These are phyloP conservation scores for Lasioglossum villosulum DNA, from an alignment of 2,888 invertebrate genomes.

Conservation along the genomic window DNA sequence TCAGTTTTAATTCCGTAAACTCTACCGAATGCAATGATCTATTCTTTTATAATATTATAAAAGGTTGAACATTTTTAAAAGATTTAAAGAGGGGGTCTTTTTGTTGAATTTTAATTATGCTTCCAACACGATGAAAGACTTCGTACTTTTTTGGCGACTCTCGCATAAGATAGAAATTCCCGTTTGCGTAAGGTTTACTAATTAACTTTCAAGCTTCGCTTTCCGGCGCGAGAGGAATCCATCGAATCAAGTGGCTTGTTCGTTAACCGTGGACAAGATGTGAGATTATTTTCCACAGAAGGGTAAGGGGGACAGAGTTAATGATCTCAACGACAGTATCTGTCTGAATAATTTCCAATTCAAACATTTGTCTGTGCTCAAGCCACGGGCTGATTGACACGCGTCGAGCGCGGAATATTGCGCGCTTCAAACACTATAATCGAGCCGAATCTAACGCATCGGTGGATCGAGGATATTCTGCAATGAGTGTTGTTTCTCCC, in stretches of 20 bases:
- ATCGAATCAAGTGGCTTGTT: neutral
- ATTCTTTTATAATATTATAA: neutral
- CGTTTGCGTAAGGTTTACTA: neutral
- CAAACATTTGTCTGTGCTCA: conserved; percentile 48
- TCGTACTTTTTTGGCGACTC: neutral
- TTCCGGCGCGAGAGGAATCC: neutral
- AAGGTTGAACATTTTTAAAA: neutral
- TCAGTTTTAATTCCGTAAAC: neutral
- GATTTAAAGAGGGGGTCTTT: neutral
- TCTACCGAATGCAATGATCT: neutral
- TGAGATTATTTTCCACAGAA: neutral
- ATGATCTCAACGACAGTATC: conserved; percentile 19
- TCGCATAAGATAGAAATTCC: neutral
- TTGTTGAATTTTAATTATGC: neutral
- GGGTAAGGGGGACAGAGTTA: conserved; percentile 2
- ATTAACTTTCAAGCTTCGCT: neutral
- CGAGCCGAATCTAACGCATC: conserved; percentile 50
- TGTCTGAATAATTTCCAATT: conserved; percentile 44
- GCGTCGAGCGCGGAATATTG: conserved; percentile 47
- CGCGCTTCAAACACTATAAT: conserved; percentile 50
- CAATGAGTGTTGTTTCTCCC: conserved; percentile 50
- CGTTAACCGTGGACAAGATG: neutral
- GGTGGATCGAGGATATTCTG: conserved; percentile 44
- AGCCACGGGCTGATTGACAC: conserved; percentile 51
- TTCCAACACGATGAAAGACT: neutral